Evolutionary conservation across 2,888 invertebrate species (phyloP).

Genomic region (Yponomeuta malinellus): DNA sequence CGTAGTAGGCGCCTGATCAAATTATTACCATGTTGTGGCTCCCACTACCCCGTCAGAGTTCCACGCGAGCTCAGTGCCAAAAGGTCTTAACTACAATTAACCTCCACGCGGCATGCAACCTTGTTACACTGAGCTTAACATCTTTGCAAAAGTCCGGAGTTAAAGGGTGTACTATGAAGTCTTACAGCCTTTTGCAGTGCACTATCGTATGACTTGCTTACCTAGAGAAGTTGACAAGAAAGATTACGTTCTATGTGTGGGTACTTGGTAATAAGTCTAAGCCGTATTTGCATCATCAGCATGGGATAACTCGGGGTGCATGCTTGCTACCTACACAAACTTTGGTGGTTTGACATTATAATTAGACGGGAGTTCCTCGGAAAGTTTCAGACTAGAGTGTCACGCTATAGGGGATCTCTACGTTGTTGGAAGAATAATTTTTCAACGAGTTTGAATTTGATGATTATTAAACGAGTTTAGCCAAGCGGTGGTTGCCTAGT

Average conservation of each 20-base stretch:
- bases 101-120: constrained; percentile 23
- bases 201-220: constrained; percentile 31
- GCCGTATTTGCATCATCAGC: constrained; percentile 59
- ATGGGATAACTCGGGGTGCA: constrained; percentile 21
- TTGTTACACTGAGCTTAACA: constrained; percentile 18
- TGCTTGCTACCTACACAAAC: constrained; percentile 47
- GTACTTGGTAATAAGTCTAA: constrained; percentile 68
- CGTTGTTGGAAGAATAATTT: no score
- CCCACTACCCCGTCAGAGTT: constrained; percentile 45
- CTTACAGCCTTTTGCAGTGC: constrained; percentile 16
- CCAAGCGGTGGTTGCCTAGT: no score
- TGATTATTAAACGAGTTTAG: no score
- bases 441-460: no score
- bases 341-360: constrained; percentile 24
- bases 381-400: no score
- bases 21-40: constrained; percentile 68
- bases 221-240: constrained; percentile 54
- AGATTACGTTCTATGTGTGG: constrained; percentile 56
- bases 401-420: no score
- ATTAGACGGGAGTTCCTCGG: background rate
- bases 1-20: constrained; percentile 61
- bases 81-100: constrained; percentile 33
- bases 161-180: background rate
- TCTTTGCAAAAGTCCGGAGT: background rate
- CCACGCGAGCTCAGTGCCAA: constrained; percentile 28